A percentile compares a stretch with the other conserved stretches of the same genome.
phyloP scores from a whole-genome alignment of 2,888 invertebrate species.

The Seladonia tumulorum region DNA sequence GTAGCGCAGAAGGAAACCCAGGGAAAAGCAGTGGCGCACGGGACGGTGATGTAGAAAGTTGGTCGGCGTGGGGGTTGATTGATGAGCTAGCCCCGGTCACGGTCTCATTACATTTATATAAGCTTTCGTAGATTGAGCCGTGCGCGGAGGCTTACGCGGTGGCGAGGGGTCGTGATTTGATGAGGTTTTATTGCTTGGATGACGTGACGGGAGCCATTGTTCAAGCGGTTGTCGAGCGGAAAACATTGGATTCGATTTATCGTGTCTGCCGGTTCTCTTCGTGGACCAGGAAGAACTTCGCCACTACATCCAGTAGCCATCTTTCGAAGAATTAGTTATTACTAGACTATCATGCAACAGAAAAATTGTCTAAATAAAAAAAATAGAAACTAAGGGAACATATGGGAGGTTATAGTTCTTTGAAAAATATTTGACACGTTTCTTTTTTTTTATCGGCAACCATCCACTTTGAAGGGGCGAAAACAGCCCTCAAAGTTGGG shows the following conservation, averaged over 20 bases:
- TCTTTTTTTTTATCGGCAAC: too few relatives aligned
- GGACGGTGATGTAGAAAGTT: conserved; percentile 55
- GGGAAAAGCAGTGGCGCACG: conserved; percentile 56
- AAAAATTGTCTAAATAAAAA: too few relatives aligned
- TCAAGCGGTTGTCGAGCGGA: conserved; percentile 66
- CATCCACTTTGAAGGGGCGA: too few relatives aligned
- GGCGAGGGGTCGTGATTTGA: conserved; percentile 84
- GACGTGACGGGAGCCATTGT: conserved; percentile 78
- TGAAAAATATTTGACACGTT: too few relatives aligned
- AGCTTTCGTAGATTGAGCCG: conserved; percentile 84
- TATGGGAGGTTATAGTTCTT: too few relatives aligned
- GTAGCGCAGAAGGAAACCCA: conserved; percentile 63
- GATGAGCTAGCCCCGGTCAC: conserved; percentile 83
- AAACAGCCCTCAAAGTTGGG: too few relatives aligned
- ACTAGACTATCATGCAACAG: too few relatives aligned
- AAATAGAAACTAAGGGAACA: too few relatives aligned
- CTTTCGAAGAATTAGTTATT: not conserved
- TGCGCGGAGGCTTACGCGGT: conserved; percentile 81
- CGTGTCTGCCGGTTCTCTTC: conserved; percentile 37
- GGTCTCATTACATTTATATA: conserved; percentile 85
- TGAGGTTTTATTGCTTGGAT: conserved; percentile 84
- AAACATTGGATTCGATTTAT: conserved; percentile 76
- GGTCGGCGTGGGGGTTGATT: conserved; percentile 79
- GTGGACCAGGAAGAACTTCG: not conserved
- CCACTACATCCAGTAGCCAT: conserved; percentile 18